Evolutionary conservation across 2,797 vertebrate genomes (phyloP).

Genomic region (Falco concolor): DNA sequence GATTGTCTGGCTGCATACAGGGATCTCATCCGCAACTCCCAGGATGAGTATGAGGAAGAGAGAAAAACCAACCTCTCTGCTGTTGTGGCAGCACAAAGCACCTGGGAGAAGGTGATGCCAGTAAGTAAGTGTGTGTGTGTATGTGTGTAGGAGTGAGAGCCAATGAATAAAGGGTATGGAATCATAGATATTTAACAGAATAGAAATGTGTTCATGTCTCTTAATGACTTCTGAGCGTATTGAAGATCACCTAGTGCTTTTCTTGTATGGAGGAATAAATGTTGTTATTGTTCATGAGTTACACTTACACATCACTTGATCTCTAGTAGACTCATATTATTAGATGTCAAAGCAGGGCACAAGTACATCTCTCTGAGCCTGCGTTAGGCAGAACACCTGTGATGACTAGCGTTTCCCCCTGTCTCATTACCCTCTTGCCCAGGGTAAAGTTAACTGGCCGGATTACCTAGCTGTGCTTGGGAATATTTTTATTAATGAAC

Average conservation of each 20-base stretch:
- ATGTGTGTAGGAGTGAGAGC: neutral
- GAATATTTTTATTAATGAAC: neutral
- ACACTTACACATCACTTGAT: neutral
- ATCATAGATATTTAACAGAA: neutral
- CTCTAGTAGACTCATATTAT: neutral
- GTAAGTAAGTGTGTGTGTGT: slow-evolving; percentile 70
- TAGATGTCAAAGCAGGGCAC: neutral
- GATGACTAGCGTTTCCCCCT: neutral
- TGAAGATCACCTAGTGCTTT: neutral
- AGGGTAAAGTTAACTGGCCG: neutral
- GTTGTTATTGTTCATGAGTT: neutral
- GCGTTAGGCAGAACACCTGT: neutral
- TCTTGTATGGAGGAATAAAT: neutral
- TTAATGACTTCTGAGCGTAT: neutral
- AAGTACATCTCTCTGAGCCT: neutral
- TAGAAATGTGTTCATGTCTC: neutral
- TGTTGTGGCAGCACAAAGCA: slow-evolving; percentile 90
- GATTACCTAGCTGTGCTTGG: neutral
- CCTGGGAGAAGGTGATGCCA: slow-evolving; percentile 85
- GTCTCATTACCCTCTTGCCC: neutral
- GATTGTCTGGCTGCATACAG: slow-evolving; percentile 91
- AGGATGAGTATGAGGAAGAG: slow-evolving; percentile 98
- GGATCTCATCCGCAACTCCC: slow-evolving; percentile 95
- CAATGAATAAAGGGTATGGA: neutral
- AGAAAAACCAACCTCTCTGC: slow-evolving; percentile 96